These are phyloP conservation scores for Etheostoma spectabile DNA, from an alignment of 2,113 vertebrate genomes.

Conservation along the genomic window DNA sequence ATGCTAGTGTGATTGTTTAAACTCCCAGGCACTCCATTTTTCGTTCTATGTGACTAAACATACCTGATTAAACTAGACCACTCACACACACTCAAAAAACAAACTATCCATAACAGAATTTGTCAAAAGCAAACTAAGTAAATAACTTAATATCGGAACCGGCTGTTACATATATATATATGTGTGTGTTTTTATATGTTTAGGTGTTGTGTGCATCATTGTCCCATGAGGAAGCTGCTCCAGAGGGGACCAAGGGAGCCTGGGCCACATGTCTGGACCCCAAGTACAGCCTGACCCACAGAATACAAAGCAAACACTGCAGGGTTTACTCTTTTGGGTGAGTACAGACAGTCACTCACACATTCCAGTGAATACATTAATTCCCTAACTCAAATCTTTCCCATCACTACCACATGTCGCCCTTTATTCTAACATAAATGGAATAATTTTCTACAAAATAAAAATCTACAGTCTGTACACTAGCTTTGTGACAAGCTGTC, in stretches of 20 bases:
- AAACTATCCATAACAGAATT: background rate
- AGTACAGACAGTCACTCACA: conserved; percentile 10
- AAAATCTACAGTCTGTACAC: background rate
- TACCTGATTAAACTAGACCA: background rate
- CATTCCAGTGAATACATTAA: background rate
- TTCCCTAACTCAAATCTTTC: background rate
- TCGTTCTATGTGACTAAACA: background rate
- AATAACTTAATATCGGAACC: background rate
- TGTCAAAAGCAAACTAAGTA: background rate
- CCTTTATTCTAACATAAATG: background rate
- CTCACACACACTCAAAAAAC: background rate
- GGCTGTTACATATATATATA: background rate
- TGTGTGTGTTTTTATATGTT: conserved; percentile 17
- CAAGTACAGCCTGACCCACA: conserved; percentile 69
- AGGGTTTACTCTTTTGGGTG: conserved; percentile 81
- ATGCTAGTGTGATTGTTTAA: background rate
- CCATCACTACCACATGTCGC: background rate
- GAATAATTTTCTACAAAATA: background rate
- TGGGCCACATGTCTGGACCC: conserved; percentile 79
- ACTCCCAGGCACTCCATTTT: background rate
- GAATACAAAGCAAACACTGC: conserved; percentile 71
- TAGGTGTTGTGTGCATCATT: conserved; percentile 69
- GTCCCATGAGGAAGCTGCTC: conserved; percentile 17
- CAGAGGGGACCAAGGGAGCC: background rate
- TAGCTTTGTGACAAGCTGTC: background rate